Evolutionary conservation across 2,113 vertebrate species (phyloP).

Genomic region (Shinisaurus crocodilurus): DNA sequence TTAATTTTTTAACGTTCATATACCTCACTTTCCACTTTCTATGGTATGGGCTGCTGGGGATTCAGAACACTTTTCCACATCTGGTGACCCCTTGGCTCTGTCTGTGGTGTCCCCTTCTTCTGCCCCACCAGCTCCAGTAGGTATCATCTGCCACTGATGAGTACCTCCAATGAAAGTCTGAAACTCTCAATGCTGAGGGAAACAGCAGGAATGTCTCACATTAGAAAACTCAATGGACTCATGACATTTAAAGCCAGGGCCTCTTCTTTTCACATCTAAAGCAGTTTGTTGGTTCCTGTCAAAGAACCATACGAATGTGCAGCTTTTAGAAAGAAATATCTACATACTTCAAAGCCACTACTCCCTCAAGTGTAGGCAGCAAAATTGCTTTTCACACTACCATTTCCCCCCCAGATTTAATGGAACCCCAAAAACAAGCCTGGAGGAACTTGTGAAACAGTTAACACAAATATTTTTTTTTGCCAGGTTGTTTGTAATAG

Average conservation of each 20-base stretch:
- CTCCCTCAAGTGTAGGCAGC: background rate
- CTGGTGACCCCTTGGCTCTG: too few species aligned
- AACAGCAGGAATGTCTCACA: background rate
- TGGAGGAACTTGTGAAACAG: background rate
- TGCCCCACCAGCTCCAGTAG: too few species aligned
- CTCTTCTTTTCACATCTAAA: background rate
- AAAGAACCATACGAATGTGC: background rate
- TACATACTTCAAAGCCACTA: background rate
- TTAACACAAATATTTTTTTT: slow-evolving; percentile 6
- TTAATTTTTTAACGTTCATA: too few species aligned
- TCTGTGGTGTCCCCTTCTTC: too few species aligned
- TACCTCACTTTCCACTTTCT: too few species aligned
- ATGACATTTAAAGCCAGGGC: background rate
- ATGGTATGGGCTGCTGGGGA: too few species aligned
- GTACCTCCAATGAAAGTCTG: background rate
- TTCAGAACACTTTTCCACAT: too few species aligned
- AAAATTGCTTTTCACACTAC: slow-evolving; percentile 5
- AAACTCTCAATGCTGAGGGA: background rate
- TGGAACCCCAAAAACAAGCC: background rate
- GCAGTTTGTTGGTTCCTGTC: background rate
- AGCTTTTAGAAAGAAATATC: slow-evolving; percentile 18
- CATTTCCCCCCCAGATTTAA: background rate
- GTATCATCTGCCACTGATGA: background rate
- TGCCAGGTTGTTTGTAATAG: slow-evolving; percentile 11
- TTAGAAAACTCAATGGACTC: background rate